Evolutionary conservation across 2,888 invertebrate genomes (phyloP).

Genomic region (Omphaloscelis lunosa): DNA sequence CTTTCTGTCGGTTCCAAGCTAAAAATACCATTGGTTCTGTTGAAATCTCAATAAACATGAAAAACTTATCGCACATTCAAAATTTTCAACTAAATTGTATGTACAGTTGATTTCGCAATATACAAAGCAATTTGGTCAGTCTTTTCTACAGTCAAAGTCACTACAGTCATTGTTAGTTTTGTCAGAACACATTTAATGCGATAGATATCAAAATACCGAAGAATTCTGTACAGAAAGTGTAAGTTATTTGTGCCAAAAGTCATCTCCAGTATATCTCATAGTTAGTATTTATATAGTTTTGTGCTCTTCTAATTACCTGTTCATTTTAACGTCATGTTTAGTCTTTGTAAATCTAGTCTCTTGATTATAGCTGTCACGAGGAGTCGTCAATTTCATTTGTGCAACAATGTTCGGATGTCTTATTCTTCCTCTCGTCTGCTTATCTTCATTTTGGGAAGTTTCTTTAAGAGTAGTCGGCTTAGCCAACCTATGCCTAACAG

Average conservation of each 20-base stretch:
- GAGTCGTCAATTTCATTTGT: slow-evolving; percentile 85
- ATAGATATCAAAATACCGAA: slow-evolving; percentile 55
- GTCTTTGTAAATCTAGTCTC: slow-evolving; percentile 88
- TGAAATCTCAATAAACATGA: slow-evolving; percentile 37
- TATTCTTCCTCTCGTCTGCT: slow-evolving; percentile 85
- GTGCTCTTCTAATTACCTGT: slow-evolving; percentile 84
- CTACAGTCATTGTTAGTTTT: slow-evolving; percentile 71
- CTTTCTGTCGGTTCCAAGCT: slow-evolving; percentile 90
- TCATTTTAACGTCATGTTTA: slow-evolving; percentile 88
- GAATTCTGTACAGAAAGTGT: slow-evolving; percentile 62
- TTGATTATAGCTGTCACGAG: slow-evolving; percentile 88
- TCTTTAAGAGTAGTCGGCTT: slow-evolving; percentile 85
- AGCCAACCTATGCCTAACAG: slow-evolving; percentile 89
- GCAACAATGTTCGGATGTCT: slow-evolving; percentile 87
- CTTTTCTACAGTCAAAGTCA: slow-evolving; percentile 69
- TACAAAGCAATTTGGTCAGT: slow-evolving; percentile 71
- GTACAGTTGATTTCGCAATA: slow-evolving; percentile 35
- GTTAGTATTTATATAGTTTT: slow-evolving; percentile 64
- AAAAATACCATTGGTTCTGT: slow-evolving; percentile 69
- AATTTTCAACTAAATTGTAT: not conserved
- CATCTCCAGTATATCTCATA: slow-evolving; percentile 50
- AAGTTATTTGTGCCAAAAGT: slow-evolving; percentile 64
- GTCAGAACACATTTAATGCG: slow-evolving; percentile 64
- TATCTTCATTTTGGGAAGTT: slow-evolving; percentile 79
- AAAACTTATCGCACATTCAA: not conserved